Evolutionary conservation across 1,140 invertebrate genomes (phyloP).

Genomic region (Littorina saxatilis): DNA sequence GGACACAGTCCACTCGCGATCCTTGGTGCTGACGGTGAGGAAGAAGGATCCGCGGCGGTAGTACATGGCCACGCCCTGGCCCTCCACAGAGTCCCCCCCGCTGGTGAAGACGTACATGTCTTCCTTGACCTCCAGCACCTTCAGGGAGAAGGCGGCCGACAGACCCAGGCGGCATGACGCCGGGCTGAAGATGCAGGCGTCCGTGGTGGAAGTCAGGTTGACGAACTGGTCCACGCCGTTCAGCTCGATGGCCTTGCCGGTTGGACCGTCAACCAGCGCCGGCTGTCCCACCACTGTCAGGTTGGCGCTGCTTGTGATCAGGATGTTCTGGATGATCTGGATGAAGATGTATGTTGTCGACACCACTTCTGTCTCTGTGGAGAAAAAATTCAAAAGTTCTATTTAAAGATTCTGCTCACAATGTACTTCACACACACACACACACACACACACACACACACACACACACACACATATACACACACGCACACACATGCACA

Average conservation of each 20-base stretch:
- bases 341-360: slow-evolving; percentile 44
- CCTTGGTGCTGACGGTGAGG: slow-evolving; percentile 53
- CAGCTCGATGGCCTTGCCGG: slow-evolving; percentile 40
- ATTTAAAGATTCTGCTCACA: background rate
- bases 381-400: background rate
- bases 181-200: slow-evolving; percentile 52
- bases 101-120: slow-evolving; percentile 61
- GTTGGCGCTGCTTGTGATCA: slow-evolving; percentile 47
- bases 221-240: slow-evolving; percentile 51
- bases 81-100: slow-evolving; percentile 54
- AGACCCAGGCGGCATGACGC: slow-evolving; percentile 52
- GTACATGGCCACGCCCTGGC: slow-evolving; percentile 58
- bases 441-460: background rate
- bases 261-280: slow-evolving; percentile 38
- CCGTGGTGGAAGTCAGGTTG: slow-evolving; percentile 27
- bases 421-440: background rate
- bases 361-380: slow-evolving; percentile 38
- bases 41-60: slow-evolving; percentile 41
- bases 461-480: no score
- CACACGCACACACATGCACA: no score
- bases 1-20: slow-evolving; percentile 55
- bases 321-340: slow-evolving; percentile 29
- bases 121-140: slow-evolving; percentile 45
- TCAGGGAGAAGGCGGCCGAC: slow-evolving; percentile 50
- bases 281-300: slow-evolving; percentile 44